A percentile compares a stretch with the other conserved stretches of the same genome.
These are phyloP conservation scores for Pyrrhia umbra DNA, from an alignment of 2,888 invertebrate species.

Conservation along the genomic window DNA sequence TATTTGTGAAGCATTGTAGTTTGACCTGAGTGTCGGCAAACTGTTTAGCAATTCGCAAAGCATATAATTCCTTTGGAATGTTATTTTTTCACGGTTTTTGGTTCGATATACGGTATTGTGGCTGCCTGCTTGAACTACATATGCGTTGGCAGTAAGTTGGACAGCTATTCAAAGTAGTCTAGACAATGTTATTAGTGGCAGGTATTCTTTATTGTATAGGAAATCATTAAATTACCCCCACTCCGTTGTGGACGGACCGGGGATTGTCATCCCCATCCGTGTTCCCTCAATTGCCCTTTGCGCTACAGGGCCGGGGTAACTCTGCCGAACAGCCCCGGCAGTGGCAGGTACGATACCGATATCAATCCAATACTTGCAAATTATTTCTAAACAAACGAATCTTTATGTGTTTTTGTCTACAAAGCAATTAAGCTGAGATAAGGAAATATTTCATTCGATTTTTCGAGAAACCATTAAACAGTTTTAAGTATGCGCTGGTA, in stretches of 20 bases:
- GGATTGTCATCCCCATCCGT: no score
- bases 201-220: no score
- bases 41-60: slow-evolving; percentile 23
- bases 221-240: no score
- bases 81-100: slow-evolving; percentile 5
- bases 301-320: no score
- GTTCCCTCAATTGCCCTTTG: no score
- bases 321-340: no score
- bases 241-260: no score
- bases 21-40: slow-evolving; percentile 21
- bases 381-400: slow-evolving; percentile 9
- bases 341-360: no score
- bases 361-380: slow-evolving; percentile 27
- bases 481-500: background rate
- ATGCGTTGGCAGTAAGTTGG: no score
- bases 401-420: slow-evolving; percentile 20
- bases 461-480: background rate
- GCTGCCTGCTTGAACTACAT: background rate
- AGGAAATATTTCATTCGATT: slow-evolving; percentile 2
- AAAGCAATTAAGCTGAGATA: slow-evolving; percentile 12
- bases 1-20: slow-evolving; percentile 44
- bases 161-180: background rate
- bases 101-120: slow-evolving; percentile 5
- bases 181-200: background rate
- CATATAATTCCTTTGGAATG: slow-evolving; percentile 14